Evolutionary conservation across 2,888 invertebrate species (phyloP).

Genomic region (Ormia ochracea): DNA sequence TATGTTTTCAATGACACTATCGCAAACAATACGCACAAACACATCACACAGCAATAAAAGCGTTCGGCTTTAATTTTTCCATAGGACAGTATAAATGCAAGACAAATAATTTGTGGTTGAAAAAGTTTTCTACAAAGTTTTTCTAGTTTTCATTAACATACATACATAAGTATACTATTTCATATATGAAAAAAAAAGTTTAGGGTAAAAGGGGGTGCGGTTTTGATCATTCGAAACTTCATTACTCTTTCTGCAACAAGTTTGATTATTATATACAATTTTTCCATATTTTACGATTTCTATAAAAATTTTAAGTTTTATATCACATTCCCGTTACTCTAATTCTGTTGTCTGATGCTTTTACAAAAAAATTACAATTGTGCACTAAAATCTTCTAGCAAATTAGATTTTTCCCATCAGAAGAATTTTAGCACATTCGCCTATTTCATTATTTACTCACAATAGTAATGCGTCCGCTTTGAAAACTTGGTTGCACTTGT

Average conservation of each 20-base stretch:
- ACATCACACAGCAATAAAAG: too few species aligned
- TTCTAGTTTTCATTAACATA: constrained; percentile 36
- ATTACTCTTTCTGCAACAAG: constrained; percentile 40
- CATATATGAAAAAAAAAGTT: constrained; percentile 35
- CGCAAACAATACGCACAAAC: neutral
- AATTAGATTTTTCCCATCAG: constrained; percentile 33
- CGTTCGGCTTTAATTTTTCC: too few species aligned
- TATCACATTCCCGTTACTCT: constrained; percentile 34
- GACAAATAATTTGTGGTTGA: too few species aligned
- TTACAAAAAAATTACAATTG: neutral
- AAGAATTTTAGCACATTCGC: constrained; percentile 42
- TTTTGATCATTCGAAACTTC: constrained; percentile 21
- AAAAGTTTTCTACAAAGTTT: constrained; percentile 30
- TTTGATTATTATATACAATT: neutral
- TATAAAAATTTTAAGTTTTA: neutral
- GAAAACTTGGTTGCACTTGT: constrained; percentile 1
- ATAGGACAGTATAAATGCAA: too few species aligned
- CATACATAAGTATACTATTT: constrained; percentile 1
- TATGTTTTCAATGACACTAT: constrained; percentile 51
- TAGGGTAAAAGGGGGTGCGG: constrained; percentile 43
- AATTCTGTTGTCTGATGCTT: constrained; percentile 7
- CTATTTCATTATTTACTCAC: constrained; percentile 25
- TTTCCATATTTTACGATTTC: neutral
- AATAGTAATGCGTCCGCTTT: constrained; percentile 8
- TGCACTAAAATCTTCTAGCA: constrained; percentile 2